phyloP scores from a whole-genome alignment of 2,888 invertebrate species.

The Cerceris ruficornis region DNA sequence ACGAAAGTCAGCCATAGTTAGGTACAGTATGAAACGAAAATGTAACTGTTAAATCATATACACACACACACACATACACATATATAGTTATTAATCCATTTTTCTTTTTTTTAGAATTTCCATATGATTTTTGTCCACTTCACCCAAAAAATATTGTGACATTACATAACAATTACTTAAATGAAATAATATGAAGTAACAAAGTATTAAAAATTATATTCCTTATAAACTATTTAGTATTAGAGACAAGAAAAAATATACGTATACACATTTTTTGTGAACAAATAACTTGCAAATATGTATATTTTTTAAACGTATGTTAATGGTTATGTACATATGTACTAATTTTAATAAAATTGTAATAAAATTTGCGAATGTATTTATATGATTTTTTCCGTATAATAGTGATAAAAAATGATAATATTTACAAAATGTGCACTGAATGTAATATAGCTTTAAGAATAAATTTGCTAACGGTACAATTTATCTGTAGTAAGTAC shows the following conservation, averaged over 20 bases:
- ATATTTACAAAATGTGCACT: neutral
- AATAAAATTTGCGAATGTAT: neutral
- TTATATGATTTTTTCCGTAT: neutral
- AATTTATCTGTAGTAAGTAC: conserved; percentile 81
- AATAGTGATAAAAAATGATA: neutral
- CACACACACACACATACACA: too few species aligned
- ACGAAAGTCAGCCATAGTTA: too few species aligned
- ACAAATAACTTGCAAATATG: conserved; percentile 41
- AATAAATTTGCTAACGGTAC: conserved; percentile 69
- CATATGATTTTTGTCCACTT: too few species aligned
- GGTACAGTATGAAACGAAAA: neutral
- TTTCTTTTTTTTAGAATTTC: too few species aligned
- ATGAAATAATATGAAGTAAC: too few species aligned
- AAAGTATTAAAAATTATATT: too few species aligned
- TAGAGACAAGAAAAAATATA: neutral
- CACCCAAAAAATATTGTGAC: too few species aligned
- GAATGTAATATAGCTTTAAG: conserved; percentile 43
- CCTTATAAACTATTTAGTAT: too few species aligned
- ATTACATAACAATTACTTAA: too few species aligned
- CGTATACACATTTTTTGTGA: conserved; percentile 19
- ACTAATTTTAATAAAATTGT: neutral
- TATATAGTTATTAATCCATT: too few species aligned
- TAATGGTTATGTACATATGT: neutral
- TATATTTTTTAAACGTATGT: conserved; percentile 40
- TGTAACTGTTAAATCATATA: neutral